These are phyloP conservation scores for Otocyon megalotis DNA, from an alignment of 2,113 vertebrate species.

Conservation along the genomic window DNA sequence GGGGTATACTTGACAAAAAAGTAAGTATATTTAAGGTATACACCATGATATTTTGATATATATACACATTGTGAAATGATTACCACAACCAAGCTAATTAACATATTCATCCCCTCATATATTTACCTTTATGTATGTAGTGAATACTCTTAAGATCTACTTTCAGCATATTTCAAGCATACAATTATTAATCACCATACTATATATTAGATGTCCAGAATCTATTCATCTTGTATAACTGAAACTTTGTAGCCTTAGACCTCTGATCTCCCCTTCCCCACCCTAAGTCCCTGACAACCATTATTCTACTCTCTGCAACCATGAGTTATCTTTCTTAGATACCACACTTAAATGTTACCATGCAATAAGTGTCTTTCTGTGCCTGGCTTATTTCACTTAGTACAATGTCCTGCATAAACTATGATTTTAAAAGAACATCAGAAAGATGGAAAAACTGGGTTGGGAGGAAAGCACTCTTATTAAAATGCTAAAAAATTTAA, in stretches of 20 bases:
- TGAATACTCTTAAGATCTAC: neutral
- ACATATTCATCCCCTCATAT: neutral
- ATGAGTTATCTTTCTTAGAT: neutral
- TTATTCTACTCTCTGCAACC: neutral
- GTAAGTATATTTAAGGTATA: neutral
- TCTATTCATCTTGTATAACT: neutral
- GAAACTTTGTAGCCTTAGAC: neutral
- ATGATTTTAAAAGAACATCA: conserved; percentile 54
- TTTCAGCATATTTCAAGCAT: neutral
- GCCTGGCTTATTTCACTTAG: neutral
- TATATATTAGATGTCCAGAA: neutral
- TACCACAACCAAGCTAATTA: no score
- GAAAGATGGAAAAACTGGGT: conserved; percentile 46
- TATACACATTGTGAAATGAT: no score
- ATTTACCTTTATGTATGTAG: neutral
- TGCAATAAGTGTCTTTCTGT: neutral
- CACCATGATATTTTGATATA: neutral
- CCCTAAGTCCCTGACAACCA: neutral
- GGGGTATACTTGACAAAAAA: neutral
- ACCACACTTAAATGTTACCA: neutral
- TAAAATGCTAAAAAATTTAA: conserved; percentile 63
- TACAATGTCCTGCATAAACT: neutral
- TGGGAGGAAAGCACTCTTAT: conserved; percentile 53
- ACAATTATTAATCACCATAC: neutral
- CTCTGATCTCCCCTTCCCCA: neutral